Evolutionary conservation across 2,113 vertebrate genomes (phyloP).

Genomic region (Atractosteus spatula): DNA sequence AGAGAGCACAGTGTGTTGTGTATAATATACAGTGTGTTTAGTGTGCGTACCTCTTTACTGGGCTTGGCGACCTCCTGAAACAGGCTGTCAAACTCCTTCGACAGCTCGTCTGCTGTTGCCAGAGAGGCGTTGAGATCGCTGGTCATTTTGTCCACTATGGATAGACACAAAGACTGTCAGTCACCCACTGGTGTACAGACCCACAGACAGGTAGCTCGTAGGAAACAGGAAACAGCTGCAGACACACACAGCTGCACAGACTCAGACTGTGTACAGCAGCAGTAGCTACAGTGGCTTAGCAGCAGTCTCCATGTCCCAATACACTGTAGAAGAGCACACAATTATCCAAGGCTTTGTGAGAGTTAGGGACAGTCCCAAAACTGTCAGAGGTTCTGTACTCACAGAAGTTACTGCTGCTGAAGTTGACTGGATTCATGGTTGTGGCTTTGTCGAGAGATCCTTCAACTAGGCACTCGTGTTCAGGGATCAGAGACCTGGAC

Average conservation of each 20-base stretch:
- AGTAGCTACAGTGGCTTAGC: no score
- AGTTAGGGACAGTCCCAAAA: no score
- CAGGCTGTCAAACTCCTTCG: constrained; percentile 64
- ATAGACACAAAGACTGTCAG: constrained; percentile 16
- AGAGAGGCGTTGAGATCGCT: constrained; percentile 66
- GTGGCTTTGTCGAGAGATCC: constrained; percentile 2
- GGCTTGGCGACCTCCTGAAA: constrained; percentile 43
- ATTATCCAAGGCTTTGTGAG: no score
- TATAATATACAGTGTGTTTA: no score
- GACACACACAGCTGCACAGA: neutral
- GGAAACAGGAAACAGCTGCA: neutral
- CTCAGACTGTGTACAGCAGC: neutral
- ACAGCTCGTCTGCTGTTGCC: constrained; percentile 66
- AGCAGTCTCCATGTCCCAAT: no score
- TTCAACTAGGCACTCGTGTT: neutral
- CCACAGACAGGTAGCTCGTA: neutral
- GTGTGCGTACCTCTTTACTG: constrained; percentile 12
- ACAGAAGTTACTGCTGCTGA: constrained; percentile 56
- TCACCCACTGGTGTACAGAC: neutral
- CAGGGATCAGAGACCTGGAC: no score
- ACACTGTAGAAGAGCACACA: no score
- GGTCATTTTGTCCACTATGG: constrained; percentile 60
- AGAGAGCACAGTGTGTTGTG: no score
- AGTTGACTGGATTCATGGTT: constrained; percentile 51
- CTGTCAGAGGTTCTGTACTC: constrained; percentile 32